These are phyloP conservation scores for Pseudococcus longispinus DNA, from an alignment of 2,888 invertebrate genomes.

Conservation along the genomic window DNA sequence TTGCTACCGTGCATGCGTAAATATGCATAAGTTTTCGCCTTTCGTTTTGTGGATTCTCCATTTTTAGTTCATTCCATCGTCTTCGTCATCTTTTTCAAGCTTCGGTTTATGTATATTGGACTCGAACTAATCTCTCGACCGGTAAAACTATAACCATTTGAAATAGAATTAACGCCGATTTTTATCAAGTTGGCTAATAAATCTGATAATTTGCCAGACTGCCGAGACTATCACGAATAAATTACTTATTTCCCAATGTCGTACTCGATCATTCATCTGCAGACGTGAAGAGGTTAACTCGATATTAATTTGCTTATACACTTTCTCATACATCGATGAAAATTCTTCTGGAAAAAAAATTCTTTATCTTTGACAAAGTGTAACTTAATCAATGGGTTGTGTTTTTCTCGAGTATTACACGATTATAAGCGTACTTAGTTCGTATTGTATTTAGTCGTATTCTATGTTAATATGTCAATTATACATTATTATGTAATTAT, in stretches of 20 bases:
- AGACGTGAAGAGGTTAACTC: neutral
- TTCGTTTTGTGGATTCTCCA: neutral
- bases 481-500: constrained; percentile 32
- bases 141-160: neutral
- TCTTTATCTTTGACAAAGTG: neutral
- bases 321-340: neutral
- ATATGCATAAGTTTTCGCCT: neutral
- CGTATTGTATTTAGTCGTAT: too few relatives aligned
- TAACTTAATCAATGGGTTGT: neutral
- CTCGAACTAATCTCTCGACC: neutral
- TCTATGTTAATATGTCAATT: constrained; percentile 5
- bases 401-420: neutral
- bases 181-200: neutral
- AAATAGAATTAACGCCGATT: constrained; percentile 1
- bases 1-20: constrained; percentile 25
- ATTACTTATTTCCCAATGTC: constrained; percentile 2
- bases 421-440: too few relatives aligned
- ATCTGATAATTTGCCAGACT: neutral
- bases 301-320: neutral
- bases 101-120: neutral
- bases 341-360: neutral
- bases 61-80: too few relatives aligned
- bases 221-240: neutral
- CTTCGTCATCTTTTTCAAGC: neutral
- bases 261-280: neutral